Conservation (phyloP, 1,140 invertebrate species). For the Oscheius sp. region DNA sequence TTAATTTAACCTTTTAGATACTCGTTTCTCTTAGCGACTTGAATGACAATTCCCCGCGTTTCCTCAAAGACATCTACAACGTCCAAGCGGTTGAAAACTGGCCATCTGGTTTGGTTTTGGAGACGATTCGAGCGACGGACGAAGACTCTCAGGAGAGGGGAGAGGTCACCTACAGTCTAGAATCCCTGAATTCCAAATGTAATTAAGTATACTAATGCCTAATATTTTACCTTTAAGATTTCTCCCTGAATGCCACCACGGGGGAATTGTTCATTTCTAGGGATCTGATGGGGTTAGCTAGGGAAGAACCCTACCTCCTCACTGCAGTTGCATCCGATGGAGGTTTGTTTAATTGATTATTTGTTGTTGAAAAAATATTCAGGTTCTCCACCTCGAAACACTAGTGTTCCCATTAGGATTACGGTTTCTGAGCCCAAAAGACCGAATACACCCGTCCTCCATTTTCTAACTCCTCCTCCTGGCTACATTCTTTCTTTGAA, state of each 20-base stretch:
- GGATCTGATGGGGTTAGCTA: conserved; percentile 11
- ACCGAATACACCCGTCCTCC: not conserved
- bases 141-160: not conserved
- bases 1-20: conserved; percentile 11
- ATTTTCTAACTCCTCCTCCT: not conserved
- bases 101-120: conserved; percentile 7
- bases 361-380: not conserved
- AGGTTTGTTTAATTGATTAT: not conserved
- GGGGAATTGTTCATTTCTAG: not conserved
- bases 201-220: not conserved
- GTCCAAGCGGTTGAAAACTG: conserved; percentile 21
- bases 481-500: not conserved
- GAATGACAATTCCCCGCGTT: conserved; percentile 27
- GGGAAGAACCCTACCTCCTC: not conserved
- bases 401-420: not conserved
- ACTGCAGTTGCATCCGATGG: conserved; percentile 7
- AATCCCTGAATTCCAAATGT: not conserved
- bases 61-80: not conserved
- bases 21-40: conserved; percentile 10
- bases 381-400: conserved; percentile 3
- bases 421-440: conserved; percentile 12
- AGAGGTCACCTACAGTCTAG: conserved; percentile 6
- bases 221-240: not conserved
- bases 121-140: conserved; percentile 5
- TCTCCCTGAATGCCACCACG: conserved; percentile 7